Percentiles rank a stretch among this genome's conserved stretches.
These are phyloP conservation scores for Phaenicophaeus curvirostris DNA, from an alignment of 2,797 vertebrate species.

Conservation along the genomic window DNA sequence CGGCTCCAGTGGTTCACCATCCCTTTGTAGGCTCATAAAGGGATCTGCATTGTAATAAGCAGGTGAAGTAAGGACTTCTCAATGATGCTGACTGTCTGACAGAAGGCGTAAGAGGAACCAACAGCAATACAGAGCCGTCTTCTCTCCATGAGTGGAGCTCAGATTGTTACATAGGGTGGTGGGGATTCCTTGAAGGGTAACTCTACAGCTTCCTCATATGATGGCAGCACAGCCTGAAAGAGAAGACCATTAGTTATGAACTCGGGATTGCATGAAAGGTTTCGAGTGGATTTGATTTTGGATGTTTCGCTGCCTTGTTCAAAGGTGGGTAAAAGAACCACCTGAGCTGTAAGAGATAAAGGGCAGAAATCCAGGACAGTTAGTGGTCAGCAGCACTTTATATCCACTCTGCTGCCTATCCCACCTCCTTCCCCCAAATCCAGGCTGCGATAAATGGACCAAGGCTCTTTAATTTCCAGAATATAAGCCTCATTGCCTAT, in stretches of 20 bases:
- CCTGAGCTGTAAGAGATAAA: rapidly evolving
- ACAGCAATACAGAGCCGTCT: background rate
- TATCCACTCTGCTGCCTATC: background rate
- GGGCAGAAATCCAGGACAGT: background rate
- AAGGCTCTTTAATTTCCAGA: background rate
- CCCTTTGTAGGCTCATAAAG: background rate
- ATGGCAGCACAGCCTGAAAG: constrained; percentile 76
- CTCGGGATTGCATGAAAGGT: background rate
- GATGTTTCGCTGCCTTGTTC: background rate
- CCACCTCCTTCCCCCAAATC: background rate
- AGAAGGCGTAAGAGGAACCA: constrained; percentile 15
- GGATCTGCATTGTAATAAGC: background rate
- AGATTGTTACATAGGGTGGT: constrained; percentile 72
- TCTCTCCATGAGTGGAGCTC: background rate
- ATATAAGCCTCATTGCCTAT: background rate
- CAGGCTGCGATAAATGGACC: background rate
- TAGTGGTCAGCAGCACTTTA: background rate
- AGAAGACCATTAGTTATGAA: background rate
- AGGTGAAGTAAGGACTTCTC: background rate
- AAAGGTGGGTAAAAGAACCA: no score
- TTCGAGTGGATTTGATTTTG: background rate
- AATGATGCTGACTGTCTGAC: background rate
- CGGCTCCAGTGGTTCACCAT: background rate
- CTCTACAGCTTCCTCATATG: constrained; percentile 81
- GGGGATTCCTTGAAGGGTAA: constrained; percentile 69